Percentiles rank a stretch among this genome's conserved stretches.
phyloP scores from a whole-genome alignment of 1,140 invertebrate genomes.

The Zaprionus nigranus region DNA sequence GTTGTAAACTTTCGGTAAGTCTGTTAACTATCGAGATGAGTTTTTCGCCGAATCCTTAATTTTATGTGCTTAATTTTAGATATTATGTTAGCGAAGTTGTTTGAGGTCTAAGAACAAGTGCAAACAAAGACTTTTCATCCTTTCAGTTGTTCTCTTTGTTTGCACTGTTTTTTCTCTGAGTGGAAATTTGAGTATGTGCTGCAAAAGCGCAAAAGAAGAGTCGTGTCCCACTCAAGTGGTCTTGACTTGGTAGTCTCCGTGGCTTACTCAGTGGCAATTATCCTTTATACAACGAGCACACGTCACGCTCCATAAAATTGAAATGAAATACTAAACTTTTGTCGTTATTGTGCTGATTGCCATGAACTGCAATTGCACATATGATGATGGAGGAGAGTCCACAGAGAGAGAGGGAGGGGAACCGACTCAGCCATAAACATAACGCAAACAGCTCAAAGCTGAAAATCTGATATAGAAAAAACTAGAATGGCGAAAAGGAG shows the following conservation, averaged over 20 bases:
- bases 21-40: too few relatives aligned
- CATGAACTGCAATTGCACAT: conserved; percentile 76
- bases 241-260: conserved; percentile 33
- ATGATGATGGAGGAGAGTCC: conserved; percentile 25
- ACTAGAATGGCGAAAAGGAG: conserved; percentile 13
- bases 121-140: conserved; percentile 5
- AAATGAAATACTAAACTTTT: conserved; percentile 76
- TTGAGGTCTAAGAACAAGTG: neutral
- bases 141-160: conserved; percentile 5
- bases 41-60: neutral
- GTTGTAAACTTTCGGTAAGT: too few relatives aligned
- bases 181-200: conserved; percentile 18
- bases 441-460: conserved; percentile 45
- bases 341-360: conserved; percentile 74
- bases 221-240: too few relatives aligned
- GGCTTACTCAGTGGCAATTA: conserved; percentile 57
- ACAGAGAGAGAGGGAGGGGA: neutral
- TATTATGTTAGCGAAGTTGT: neutral
- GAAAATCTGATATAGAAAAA: conserved; percentile 7
- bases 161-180: conserved; percentile 7
- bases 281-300: conserved; percentile 61
- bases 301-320: conserved; percentile 73
- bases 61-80: neutral
- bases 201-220: conserved; percentile 5
- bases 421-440: conserved; percentile 60